Conservation (phyloP, 2,797 vertebrate genomes). For the Fundulus diaphanus region DNA sequence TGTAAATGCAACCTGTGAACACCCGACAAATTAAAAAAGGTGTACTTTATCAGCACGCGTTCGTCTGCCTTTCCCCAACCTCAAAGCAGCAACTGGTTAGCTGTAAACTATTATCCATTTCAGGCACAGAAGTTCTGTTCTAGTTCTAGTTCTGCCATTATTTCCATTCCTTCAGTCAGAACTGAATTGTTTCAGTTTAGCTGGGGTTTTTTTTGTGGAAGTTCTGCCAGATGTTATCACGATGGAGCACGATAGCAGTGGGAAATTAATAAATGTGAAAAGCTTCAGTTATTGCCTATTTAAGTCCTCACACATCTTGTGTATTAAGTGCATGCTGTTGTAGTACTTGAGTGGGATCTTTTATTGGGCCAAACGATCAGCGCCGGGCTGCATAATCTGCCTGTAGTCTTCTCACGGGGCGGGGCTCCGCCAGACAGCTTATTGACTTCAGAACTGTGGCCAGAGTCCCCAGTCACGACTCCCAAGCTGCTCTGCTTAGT, state of each 20-base stretch:
- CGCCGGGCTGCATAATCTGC: conserved; percentile 76
- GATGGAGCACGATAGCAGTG: conserved; percentile 60
- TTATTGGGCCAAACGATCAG: conserved; percentile 78
- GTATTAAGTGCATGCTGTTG: conserved; percentile 65
- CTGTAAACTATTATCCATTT: too few relatives aligned
- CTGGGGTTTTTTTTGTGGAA: conserved; percentile 46
- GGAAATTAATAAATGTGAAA: conserved; percentile 75
- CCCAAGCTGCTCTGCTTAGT: conserved; percentile 62
- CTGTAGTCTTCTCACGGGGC: conserved; percentile 70
- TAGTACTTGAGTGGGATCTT: conserved; percentile 69
- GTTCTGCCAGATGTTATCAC: conserved; percentile 32
- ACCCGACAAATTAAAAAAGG: too few relatives aligned
- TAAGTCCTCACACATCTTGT: conserved; percentile 69
- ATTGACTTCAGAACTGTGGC: conserved; percentile 76
- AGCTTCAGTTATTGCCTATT: conserved; percentile 70
- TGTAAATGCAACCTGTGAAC: too few relatives aligned
- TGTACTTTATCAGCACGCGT: not conserved
- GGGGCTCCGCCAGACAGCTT: conserved; percentile 63
- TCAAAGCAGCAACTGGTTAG: too few relatives aligned
- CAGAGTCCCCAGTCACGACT: conserved; percentile 75
- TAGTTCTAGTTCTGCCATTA: too few relatives aligned
- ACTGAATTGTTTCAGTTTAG: conserved; percentile 47
- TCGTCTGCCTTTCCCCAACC: not conserved
- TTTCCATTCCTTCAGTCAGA: conserved; percentile 3
- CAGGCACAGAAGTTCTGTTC: too few relatives aligned